A percentile compares a stretch with the other conserved stretches of the same genome.
Conservation (phyloP, 2,113 vertebrate genomes). For the Proteles cristata region DNA sequence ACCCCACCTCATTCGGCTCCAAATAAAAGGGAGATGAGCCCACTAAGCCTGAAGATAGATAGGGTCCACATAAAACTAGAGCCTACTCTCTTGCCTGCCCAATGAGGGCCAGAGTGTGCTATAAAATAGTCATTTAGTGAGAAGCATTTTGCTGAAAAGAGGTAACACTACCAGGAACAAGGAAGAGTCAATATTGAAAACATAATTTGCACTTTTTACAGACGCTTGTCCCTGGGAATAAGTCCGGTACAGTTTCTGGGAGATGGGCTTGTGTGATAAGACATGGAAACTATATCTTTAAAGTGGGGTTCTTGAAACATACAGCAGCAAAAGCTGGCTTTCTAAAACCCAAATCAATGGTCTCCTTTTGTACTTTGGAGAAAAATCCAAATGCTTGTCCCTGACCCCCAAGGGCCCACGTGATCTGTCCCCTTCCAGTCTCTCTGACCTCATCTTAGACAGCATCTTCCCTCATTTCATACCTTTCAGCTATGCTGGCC, state of each 20-base stretch:
- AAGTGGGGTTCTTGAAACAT: not conserved
- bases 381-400: not conserved
- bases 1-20: conserved; percentile 48
- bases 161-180: not conserved
- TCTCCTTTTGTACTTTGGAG: not conserved
- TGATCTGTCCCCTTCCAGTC: not conserved
- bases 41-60: conserved; percentile 32
- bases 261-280: not conserved
- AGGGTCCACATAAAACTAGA: conserved; percentile 33
- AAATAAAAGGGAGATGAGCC: conserved; percentile 34
- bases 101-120: not conserved
- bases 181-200: not conserved
- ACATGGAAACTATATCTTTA: not conserved
- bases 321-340: not conserved
- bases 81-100: not conserved
- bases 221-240: not conserved
- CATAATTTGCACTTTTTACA: not conserved
- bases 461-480: not conserved
- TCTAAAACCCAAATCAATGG: not conserved
- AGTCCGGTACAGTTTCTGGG: not conserved
- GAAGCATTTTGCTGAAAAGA: not conserved
- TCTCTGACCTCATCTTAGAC: not conserved
- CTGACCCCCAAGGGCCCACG: accelerated
- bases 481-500: not conserved
- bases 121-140: not conserved